Conservation (phyloP, 1,140 invertebrate genomes). For the Drosophila ohnishii region DNA sequence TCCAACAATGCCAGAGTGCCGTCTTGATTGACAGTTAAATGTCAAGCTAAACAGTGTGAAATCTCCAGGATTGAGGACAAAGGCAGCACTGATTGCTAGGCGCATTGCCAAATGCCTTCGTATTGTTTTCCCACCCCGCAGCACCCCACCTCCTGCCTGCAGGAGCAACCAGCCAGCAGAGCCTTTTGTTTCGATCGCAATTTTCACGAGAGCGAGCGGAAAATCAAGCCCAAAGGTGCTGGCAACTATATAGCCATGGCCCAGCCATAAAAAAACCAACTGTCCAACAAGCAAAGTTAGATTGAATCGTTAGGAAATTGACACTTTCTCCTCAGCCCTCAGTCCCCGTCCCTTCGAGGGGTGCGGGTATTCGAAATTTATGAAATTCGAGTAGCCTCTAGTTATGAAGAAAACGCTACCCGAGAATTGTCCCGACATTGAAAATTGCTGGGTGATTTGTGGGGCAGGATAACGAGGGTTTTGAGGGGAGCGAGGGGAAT, state of each 20-base stretch:
- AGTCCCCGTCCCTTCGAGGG: constrained; percentile 7
- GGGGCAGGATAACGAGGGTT: constrained; percentile 42
- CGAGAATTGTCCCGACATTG: constrained; percentile 6
- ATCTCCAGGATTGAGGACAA: constrained; percentile 60
- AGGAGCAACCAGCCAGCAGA: constrained; percentile 6
- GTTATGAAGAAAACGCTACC: constrained; percentile 36
- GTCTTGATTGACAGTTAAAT: constrained; percentile 76
- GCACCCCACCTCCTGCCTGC: constrained; percentile 10
- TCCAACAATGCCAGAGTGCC: constrained; percentile 58
- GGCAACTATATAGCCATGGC: constrained; percentile 11
- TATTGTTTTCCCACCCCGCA: constrained; percentile 62
- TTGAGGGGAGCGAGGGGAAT: constrained; percentile 24
- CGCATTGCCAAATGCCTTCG: constrained; percentile 71
- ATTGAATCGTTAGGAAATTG: constrained; percentile 76
- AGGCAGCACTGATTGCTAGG: constrained; percentile 71
- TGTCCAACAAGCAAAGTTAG: constrained; percentile 62
- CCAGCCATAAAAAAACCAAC: constrained; percentile 51
- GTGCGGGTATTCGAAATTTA: constrained; percentile 36
- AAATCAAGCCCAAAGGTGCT: constrained; percentile 45
- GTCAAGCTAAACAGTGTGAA: constrained; percentile 80
- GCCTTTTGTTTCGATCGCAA: constrained; percentile 66
- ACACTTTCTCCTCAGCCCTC: constrained; percentile 56
- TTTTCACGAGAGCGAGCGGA: constrained; percentile 27
- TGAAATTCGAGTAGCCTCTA: constrained; percentile 44
- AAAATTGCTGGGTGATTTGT: constrained; percentile 38